A percentile compares a stretch with the other conserved stretches of the same genome.
These are phyloP conservation scores for Lagenorhynchus albirostris DNA, from an alignment of 2,113 vertebrate genomes.

Conservation along the genomic window DNA sequence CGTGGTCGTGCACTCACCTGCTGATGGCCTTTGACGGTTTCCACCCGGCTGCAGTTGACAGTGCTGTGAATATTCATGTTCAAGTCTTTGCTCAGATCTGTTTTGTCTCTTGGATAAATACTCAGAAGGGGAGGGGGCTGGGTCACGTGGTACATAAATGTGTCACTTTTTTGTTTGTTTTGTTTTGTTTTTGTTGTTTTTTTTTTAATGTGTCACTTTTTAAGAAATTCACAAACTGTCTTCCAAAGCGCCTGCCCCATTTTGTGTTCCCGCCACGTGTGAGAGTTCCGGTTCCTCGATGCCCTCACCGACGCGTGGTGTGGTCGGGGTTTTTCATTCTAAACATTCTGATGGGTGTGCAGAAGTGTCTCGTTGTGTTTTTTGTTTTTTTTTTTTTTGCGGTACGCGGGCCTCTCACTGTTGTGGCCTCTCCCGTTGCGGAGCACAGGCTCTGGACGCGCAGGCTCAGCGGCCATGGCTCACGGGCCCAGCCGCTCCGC, in stretches of 20 bases:
- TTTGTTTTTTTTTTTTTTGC: rapidly evolving
- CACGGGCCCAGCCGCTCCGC: no score
- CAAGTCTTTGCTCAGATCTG: rapidly evolving
- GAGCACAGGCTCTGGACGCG: no score
- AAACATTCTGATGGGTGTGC: rapidly evolving
- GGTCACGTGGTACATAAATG: rapidly evolving
- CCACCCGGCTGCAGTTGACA: rapidly evolving
- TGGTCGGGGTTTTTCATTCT: rapidly evolving
- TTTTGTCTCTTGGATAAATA: not conserved
- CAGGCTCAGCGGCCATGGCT: no score
- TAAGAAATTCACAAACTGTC: rapidly evolving
- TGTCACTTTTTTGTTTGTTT: not conserved
- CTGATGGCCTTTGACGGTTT: rapidly evolving
- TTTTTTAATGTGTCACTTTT: not conserved
- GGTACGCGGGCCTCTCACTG: no score
- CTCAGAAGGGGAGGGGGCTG: not conserved
- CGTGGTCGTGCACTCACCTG: rapidly evolving
- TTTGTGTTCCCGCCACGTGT: rapidly evolving
- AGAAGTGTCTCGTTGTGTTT: rapidly evolving
- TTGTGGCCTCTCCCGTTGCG: no score
- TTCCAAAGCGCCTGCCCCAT: rapidly evolving
- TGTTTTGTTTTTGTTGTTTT: no score
- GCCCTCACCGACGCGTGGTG: rapidly evolving
- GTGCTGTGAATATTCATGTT: rapidly evolving
- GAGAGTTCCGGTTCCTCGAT: rapidly evolving